Percentiles rank a stretch among this genome's conserved stretches.
Conservation (phyloP, 1,140 invertebrate genomes). For the Phocides pigmalion region DNA sequence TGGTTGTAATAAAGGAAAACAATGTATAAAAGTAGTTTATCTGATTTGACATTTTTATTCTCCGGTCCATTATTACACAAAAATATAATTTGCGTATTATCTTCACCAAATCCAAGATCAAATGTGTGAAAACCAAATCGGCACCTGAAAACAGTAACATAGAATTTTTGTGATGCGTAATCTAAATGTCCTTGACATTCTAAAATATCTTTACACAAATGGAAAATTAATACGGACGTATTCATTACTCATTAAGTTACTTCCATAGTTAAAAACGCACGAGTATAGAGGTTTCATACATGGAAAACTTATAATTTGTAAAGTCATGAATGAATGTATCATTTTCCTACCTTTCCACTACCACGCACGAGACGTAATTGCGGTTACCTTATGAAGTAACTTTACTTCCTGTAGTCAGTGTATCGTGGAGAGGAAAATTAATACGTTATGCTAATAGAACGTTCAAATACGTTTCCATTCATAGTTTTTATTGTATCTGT, state of each 20-base stretch:
- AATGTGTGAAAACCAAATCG: too few species aligned
- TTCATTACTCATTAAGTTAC: not conserved
- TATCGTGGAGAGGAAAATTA: not conserved
- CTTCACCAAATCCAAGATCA: too few species aligned
- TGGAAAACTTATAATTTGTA: not conserved
- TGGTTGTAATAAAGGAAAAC: too few species aligned
- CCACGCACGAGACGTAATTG: not conserved
- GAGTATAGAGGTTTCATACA: not conserved
- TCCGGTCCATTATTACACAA: too few species aligned
- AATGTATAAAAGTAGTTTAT: too few species aligned
- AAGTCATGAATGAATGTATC: not conserved
- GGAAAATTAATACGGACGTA: not conserved
- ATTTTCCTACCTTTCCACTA: not conserved
- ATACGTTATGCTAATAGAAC: not conserved
- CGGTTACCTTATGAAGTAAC: not conserved
- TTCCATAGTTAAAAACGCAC: not conserved
- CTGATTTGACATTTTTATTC: too few species aligned
- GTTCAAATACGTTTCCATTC: not conserved
- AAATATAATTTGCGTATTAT: too few species aligned
- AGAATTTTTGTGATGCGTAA: too few species aligned
- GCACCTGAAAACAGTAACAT: too few species aligned
- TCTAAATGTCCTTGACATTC: not conserved
- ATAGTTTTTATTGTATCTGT: not conserved
- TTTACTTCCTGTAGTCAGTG: not conserved
- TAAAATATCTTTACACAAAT: not conserved